A percentile compares a stretch with the other conserved stretches of the same genome.
Evolutionary conservation across 2,113 vertebrate species (phyloP).

Genomic region (Manacus vitellinus): DNA sequence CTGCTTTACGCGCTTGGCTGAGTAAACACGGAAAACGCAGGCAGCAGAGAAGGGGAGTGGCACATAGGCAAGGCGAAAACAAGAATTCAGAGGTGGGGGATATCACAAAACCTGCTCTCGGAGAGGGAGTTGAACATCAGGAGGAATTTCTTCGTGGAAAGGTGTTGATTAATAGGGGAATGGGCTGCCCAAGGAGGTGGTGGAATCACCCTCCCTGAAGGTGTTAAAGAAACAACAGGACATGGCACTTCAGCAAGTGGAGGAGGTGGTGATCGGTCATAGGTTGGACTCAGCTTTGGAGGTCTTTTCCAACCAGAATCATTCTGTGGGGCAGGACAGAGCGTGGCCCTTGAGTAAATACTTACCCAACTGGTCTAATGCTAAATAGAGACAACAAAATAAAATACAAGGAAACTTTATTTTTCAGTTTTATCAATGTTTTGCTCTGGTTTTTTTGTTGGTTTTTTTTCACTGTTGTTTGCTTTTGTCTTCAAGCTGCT

Average conservation of each 20-base stretch:
- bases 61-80: rapidly evolving
- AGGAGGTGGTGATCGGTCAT: too few species aligned
- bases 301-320: not conserved
- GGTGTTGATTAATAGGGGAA: not conserved
- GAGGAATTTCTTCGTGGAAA: not conserved
- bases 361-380: not conserved
- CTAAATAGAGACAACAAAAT: not conserved
- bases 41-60: rapidly evolving
- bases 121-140: not conserved
- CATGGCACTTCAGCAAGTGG: not conserved
- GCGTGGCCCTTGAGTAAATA: not conserved
- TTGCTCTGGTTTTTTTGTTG: slow-evolving; percentile 26
- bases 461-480: not conserved
- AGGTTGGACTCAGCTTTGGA: not conserved
- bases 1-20: not conserved
- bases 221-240: not conserved
- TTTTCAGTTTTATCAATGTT: slow-evolving; percentile 78
- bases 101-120: not conserved
- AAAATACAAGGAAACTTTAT: slow-evolving; percentile 86
- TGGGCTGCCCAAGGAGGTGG: not conserved
- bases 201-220: too few species aligned
- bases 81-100: not conserved
- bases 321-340: too few species aligned
- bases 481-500: slow-evolving; percentile 39
- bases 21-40: rapidly evolving